Percentiles rank a stretch among this genome's conserved stretches.
These are phyloP conservation scores for Eulemur rufifrons DNA, from an alignment of 2,113 vertebrate species.

Conservation along the genomic window DNA sequence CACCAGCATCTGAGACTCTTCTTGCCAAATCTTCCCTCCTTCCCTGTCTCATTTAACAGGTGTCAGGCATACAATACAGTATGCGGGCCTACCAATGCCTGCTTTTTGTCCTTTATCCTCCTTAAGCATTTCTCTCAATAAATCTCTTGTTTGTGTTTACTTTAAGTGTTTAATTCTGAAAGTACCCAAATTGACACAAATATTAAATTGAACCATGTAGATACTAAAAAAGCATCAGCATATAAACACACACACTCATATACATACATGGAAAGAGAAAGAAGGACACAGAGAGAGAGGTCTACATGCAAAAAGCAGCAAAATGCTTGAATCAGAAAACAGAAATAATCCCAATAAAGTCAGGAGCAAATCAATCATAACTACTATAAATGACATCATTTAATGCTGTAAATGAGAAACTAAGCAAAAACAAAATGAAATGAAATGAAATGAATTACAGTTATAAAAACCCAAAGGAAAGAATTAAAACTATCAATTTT, in stretches of 20 bases:
- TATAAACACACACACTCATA: background rate
- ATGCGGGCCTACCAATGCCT: background rate
- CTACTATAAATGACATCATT: background rate
- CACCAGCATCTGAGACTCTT: background rate
- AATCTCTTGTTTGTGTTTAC: background rate
- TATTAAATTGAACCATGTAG: background rate
- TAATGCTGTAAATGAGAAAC: background rate
- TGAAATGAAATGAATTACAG: background rate
- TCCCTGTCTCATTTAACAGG: too few relatives aligned
- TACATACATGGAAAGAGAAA: background rate
- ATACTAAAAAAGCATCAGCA: background rate
- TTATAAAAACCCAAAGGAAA: background rate
- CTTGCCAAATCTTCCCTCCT: background rate
- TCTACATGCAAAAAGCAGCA: background rate
- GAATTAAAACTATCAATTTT: background rate
- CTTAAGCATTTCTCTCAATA: background rate
- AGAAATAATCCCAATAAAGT: background rate
- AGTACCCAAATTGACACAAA: background rate
- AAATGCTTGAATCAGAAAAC: background rate
- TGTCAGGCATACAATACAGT: accelerated
- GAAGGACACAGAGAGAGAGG: background rate
- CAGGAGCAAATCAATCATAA: background rate
- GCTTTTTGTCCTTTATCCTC: background rate
- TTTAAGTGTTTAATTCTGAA: background rate
- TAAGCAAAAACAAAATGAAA: background rate